phyloP scores from a whole-genome alignment of 2,797 vertebrate species.

The Acestrorhynchus altus region DNA sequence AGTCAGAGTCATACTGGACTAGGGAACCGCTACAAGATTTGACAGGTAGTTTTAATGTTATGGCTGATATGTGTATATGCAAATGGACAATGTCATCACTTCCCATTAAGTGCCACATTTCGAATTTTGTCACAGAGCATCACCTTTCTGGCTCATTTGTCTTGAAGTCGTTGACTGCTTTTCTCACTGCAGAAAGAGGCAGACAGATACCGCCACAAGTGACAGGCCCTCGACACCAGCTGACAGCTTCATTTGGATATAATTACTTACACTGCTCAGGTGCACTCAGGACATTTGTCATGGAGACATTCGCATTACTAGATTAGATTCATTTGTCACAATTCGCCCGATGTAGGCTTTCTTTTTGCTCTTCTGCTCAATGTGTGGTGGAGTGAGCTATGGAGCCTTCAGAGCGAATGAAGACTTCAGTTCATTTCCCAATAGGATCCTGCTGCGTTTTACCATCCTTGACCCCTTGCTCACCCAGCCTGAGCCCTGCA shows the following conservation, averaged over 20 bases:
- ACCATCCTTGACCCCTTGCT: background rate
- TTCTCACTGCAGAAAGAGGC: background rate
- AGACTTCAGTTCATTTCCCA: constrained; percentile 11
- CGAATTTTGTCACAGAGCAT: background rate
- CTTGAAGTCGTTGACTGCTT: background rate
- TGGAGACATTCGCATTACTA: constrained; percentile 15
- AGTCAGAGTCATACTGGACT: too few relatives aligned
- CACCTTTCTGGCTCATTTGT: constrained; percentile 12
- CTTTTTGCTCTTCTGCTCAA: background rate
- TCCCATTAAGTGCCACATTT: constrained; percentile 5
- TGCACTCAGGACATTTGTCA: constrained; percentile 28
- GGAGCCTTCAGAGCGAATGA: constrained; percentile 1
- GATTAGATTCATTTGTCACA: constrained; percentile 31
- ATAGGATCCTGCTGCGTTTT: background rate
- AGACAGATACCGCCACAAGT: constrained; percentile 2
- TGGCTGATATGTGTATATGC: too few relatives aligned
- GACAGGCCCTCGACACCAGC: constrained; percentile 5
- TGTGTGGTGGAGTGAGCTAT: background rate
- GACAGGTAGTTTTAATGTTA: too few relatives aligned
- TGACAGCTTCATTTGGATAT: constrained; percentile 37
- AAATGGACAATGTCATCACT: background rate
- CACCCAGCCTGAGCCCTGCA: background rate
- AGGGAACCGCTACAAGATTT: too few relatives aligned
- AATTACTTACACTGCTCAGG: constrained; percentile 28
- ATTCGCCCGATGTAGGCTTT: background rate